Evolutionary conservation across 2,888 invertebrate species (phyloP), one percentile per base, ranked within the genome.

Genomic region (Trachelus iudaicus): DNA sequence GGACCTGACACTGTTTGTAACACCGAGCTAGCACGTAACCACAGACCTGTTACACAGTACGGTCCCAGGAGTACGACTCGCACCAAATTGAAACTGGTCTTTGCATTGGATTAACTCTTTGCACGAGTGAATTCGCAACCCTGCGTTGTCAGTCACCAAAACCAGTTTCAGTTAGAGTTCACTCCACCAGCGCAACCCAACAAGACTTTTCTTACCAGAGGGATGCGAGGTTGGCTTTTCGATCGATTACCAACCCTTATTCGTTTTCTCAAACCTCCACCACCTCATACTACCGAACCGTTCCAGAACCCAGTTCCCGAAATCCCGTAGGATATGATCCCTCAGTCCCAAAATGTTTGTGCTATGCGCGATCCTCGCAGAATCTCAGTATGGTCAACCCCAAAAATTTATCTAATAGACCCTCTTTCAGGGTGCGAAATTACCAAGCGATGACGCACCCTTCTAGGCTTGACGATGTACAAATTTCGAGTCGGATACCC

Each of bases 61-160:
- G 76, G 81, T 86, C 88, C 86, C 87, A 69, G 35, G 88, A 83
- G 88, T 80, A 78, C 86, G 83, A 87, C 88, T 86, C 80, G 83
- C 83, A 83, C 87, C 86, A 89, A 90, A 90, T 90, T 89, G 89
- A 89, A 90, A 89, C 87, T 88, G 86, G 87, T 86, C 89, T 88
- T 89, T 88, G 88, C 89, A 89, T 88, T 81, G 86, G 87, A 89
- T 89, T 88, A 89, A 88, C 87, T 88, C 86, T 87, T 87, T 84
- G 85, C 85, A 78, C 77, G 84, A 77, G 78, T 76, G 33, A 69
- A 30, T 69, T 76, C 77, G 79, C 82, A 83, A 84, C 83, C 83
- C 83, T 74, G 75, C 77, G 77, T 71, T 76, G 82, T 77, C 77
- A 73, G 34, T 76, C 78, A 31, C 71, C 71, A 23, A 56, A 56